phyloP scores from a whole-genome alignment of 2,113 vertebrate genomes.

The Sturnira hondurensis region DNA sequence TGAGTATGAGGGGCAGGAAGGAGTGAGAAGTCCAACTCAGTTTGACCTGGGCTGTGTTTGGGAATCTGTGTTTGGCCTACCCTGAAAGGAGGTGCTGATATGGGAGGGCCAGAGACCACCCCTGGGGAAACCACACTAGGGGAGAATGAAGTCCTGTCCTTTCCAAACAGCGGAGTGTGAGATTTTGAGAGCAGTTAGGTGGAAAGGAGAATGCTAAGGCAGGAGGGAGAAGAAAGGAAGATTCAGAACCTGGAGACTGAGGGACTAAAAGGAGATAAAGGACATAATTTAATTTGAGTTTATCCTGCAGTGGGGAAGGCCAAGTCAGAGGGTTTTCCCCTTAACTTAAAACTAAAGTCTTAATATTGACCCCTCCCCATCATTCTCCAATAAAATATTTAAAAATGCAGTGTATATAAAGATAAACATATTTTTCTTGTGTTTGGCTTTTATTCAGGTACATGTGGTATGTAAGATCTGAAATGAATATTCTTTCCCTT shows the following conservation, averaged over 20 bases:
- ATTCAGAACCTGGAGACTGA: not conserved
- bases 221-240: not conserved
- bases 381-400: not conserved
- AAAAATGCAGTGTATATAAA: not conserved
- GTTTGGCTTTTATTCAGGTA: not conserved
- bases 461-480: not conserved
- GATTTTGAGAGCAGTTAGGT: not conserved
- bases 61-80: not conserved
- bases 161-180: not conserved
- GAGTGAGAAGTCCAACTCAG: not conserved
- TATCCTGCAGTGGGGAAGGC: not conserved
- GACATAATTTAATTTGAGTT: not conserved
- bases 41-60: not conserved
- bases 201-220: not conserved
- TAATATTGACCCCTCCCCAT: not conserved
- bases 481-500: not conserved
- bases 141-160: not conserved
- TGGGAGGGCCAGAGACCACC: not conserved
- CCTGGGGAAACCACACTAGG: not conserved
- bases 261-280: not conserved
- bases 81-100: not conserved
- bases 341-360: not conserved
- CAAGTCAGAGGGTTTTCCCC: not conserved
- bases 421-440: not conserved
- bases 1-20: not conserved